Evolutionary conservation across 2,113 vertebrate genomes (phyloP).

Genomic region (Mormoops blainvillei): DNA sequence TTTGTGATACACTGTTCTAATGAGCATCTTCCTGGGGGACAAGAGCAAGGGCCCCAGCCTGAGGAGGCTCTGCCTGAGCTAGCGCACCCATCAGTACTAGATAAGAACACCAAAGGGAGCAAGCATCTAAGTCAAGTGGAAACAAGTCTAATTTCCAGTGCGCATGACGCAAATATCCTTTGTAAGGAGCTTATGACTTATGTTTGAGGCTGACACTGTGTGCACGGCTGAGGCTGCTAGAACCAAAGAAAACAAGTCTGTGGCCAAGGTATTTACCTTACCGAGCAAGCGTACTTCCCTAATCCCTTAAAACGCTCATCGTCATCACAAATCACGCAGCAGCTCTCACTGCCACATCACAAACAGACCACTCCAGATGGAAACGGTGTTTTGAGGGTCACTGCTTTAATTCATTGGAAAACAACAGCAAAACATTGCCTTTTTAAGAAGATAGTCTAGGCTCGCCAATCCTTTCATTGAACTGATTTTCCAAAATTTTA

Average conservation of each 20-base stretch:
- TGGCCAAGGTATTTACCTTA: not conserved
- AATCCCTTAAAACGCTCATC: not conserved
- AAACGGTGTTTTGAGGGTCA: not conserved
- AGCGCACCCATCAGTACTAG: not conserved
- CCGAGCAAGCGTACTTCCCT: not conserved
- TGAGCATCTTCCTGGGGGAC: not conserved
- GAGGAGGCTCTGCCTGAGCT: not conserved
- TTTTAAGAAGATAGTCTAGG: not conserved
- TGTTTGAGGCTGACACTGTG: not conserved
- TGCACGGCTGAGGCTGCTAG: not conserved
- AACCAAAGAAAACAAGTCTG: not conserved
- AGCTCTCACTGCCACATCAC: not conserved
- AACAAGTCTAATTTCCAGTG: not conserved
- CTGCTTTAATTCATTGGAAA: not conserved
- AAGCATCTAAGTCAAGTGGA: not conserved
- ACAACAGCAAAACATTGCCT: not conserved
- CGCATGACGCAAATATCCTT: not conserved
- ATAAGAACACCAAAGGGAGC: constrained; percentile 4
- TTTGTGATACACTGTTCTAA: not conserved
- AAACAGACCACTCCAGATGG: not conserved
- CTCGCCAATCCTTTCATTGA: not conserved
- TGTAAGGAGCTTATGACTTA: not conserved
- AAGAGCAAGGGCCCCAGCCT: not conserved
- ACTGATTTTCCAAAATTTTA: constrained; percentile 8
- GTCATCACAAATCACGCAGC: not conserved